phyloP scores from a whole-genome alignment of 1,140 invertebrate species.

The Bradysia coprophila region DNA sequence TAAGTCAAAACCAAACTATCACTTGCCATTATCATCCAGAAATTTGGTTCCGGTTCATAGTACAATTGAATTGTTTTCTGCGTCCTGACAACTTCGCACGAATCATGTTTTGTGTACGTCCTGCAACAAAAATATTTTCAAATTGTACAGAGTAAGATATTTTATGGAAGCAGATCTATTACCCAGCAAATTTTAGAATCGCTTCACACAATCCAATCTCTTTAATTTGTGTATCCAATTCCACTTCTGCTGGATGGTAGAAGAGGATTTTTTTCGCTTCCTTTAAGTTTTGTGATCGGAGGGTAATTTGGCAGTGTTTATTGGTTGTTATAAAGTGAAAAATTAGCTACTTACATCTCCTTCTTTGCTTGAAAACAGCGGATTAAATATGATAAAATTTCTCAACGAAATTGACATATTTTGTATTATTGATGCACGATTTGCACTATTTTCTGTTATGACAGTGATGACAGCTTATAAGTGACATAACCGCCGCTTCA shows the following conservation, averaged over 20 bases:
- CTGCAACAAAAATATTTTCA: constrained; percentile 30
- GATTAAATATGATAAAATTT: too few species aligned
- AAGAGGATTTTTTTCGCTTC: constrained; percentile 80
- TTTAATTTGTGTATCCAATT: constrained; percentile 68
- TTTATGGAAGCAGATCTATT: constrained; percentile 22
- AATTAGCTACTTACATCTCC: too few species aligned
- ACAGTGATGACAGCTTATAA: too few species aligned
- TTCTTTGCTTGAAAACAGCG: too few species aligned
- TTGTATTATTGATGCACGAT: too few species aligned
- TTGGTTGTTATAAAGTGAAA: too few species aligned
- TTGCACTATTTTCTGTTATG: too few species aligned
- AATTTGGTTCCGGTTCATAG: constrained; percentile 66
- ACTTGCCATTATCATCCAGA: constrained; percentile 82
- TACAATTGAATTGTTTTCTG: constrained; percentile 76
- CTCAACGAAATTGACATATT: too few species aligned
- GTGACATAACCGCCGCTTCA: too few species aligned
- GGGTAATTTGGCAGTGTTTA: too few species aligned
- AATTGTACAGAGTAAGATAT: background rate
- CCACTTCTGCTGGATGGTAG: constrained; percentile 60
- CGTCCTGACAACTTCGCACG: constrained; percentile 71
- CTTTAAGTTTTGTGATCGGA: too few species aligned
- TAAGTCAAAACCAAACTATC: background rate
- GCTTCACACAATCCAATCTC: constrained; percentile 83
- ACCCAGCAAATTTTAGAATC: constrained; percentile 82
- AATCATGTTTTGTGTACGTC: constrained; percentile 61